Conservation (phyloP, 2,888 invertebrate species). For the Caradrina clavipalpis region DNA sequence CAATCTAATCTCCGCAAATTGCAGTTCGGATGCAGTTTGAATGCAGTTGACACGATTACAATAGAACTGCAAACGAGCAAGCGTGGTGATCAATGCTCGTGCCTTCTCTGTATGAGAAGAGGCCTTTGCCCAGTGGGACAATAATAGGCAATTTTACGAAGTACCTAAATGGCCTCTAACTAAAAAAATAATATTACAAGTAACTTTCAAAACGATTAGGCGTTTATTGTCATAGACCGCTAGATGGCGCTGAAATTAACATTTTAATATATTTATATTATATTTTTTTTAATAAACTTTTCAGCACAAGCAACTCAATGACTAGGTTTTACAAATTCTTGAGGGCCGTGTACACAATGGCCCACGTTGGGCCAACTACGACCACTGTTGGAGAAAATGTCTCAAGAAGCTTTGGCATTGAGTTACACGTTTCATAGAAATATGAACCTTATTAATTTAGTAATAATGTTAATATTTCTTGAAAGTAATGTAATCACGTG, state of each 20-base stretch:
- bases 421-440: neutral
- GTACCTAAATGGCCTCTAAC: neutral
- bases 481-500: neutral
- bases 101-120: too few species aligned
- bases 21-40: too few species aligned
- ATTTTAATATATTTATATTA: constrained; percentile 9
- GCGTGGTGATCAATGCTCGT: too few species aligned
- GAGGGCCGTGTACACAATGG: constrained; percentile 25
- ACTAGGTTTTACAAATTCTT: constrained; percentile 49
- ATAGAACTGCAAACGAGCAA: too few species aligned
- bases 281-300: constrained; percentile 2
- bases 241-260: constrained; percentile 39
- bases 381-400: neutral
- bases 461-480: too few species aligned
- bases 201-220: constrained; percentile 5
- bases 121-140: too few species aligned
- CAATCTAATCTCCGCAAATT: too few species aligned
- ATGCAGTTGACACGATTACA: too few species aligned
- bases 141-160: too few species aligned
- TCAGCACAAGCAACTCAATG: constrained; percentile 54
- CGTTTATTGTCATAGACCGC: constrained; percentile 50
- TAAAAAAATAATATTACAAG: constrained; percentile 3
- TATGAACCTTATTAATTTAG: neutral
- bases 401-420: neutral
- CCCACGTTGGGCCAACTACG: neutral